Percentiles rank a stretch among this genome's conserved stretches.
These are phyloP conservation scores for Nephrocerus scutellatus DNA, from an alignment of 2,888 invertebrate genomes.

Conservation along the genomic window DNA sequence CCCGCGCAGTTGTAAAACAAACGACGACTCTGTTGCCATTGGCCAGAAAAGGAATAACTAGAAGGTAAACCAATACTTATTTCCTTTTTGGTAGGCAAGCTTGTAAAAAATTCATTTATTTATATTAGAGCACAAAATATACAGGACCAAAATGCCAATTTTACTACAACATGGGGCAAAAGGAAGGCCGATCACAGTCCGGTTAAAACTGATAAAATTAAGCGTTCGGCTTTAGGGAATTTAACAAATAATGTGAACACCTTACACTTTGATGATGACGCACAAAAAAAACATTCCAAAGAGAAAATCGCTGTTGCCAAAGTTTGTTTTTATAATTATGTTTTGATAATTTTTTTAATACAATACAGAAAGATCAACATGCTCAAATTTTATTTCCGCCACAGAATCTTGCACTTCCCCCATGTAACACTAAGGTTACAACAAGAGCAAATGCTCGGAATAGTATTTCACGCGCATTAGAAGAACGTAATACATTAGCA, in stretches of 20 bases:
- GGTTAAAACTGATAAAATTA: slow-evolving; percentile 64
- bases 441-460: slow-evolving; percentile 21
- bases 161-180: slow-evolving; percentile 51
- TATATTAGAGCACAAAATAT: slow-evolving; percentile 25
- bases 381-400: neutral
- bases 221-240: slow-evolving; percentile 80
- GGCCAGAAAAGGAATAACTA: slow-evolving; percentile 35
- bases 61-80: slow-evolving; percentile 23
- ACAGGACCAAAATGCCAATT: slow-evolving; percentile 39
- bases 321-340: too few relatives aligned
- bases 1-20: slow-evolving; percentile 34
- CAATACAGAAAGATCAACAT: neutral
- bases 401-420: slow-evolving; percentile 20
- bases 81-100: neutral
- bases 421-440: slow-evolving; percentile 25
- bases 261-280: slow-evolving; percentile 38
- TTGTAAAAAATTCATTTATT: neutral
- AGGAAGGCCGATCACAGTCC: slow-evolving; percentile 78
- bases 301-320: slow-evolving; percentile 8
- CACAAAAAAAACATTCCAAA: slow-evolving; percentile 45
- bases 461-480: too few relatives aligned
- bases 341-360: too few relatives aligned
- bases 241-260: slow-evolving; percentile 58
- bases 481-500: slow-evolving; percentile 13
- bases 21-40: slow-evolving; percentile 31